These are phyloP conservation scores for Amphiura filiformis DNA, from an alignment of 35 echinoderm and acorn worm genomes.

Conservation along the genomic window DNA sequence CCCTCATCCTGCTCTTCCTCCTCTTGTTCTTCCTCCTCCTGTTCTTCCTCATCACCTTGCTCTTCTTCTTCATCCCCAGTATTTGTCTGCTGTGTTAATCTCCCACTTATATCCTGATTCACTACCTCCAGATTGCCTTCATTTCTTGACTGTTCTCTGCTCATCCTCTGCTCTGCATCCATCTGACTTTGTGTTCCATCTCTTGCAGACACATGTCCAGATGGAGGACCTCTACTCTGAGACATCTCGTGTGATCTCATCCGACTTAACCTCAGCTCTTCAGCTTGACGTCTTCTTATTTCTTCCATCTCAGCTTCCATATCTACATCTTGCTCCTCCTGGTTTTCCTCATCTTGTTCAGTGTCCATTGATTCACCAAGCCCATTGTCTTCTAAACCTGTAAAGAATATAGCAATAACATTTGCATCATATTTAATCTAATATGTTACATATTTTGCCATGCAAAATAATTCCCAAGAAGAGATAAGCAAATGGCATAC, in stretches of 20 bases:
- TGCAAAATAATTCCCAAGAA: no score
- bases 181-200: background rate
- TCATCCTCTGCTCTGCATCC: background rate
- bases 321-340: slow-evolving; percentile 41
- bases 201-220: background rate
- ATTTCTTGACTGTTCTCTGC: background rate
- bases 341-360: slow-evolving; percentile 23
- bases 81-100: background rate
- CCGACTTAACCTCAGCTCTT: slow-evolving; percentile 26
- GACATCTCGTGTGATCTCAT: slow-evolving; percentile 15
- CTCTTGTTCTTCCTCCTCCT: background rate
- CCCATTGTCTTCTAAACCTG: no score
- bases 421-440: no score
- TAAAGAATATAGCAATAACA: no score
- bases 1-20: background rate
- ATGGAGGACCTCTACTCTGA: slow-evolving; percentile 9
- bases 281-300: slow-evolving; percentile 22
- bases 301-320: slow-evolving; percentile 40
- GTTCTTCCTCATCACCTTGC: background rate
- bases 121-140: background rate
- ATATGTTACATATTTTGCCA: no score
- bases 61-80: background rate
- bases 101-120: background rate
- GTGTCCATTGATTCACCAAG: no score
- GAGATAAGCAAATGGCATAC: no score